Base-by-base conservation (phyloP, 2,113 vertebrate genomes). In the Aleadryas rufinucha region DNA sequence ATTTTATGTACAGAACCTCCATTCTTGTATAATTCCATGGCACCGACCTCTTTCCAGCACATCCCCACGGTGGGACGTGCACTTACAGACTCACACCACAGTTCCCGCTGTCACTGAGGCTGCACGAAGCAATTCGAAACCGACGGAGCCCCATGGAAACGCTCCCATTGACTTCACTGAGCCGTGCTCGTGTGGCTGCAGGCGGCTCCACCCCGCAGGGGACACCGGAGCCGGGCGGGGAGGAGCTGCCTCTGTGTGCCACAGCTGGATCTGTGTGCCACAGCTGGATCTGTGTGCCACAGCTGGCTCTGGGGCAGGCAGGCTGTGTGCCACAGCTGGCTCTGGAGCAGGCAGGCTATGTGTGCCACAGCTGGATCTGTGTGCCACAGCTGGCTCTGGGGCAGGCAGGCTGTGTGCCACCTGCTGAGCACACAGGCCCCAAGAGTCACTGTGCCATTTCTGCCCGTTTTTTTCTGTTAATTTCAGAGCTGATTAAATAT, bases 61-160 rank as follows among this genome's bases (percentile, higher is more conserved):
- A 15, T 37, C 17, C 47, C 30, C 78, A 3, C 1, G 14, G 66
- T 37, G 53, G 28, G 54, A 23, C 0, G 0, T 2, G n/a, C 31
- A 3, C 57, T 5, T 63, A 12, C 33, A 68, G 22, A 33, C 10
- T 45, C 28, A 16, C 45, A 3, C 1, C 3, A 0, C 7, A 2
- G 50, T 16, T 50, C 31, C 41, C 61, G 57, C 74, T 80, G 63
- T 30, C 78, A 33, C 27, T 83, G n/a, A 9, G 1, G 21, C 82
- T 9, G 54, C 52, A 31, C 0, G 1, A 9, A 41, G 63, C 35
- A 50, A 61, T 7, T 52, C 5, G 0, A 72, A 81, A 22, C 84
- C 78, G 41, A 35, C 47, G 7, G 78, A 88, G 59, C 75, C 85
- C 35, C 42, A 2, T 30, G 95, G 91, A 88, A 88, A 90, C 15